phyloP scores from a whole-genome alignment of 2,797 vertebrate species.

The Hafferia zeledoni region DNA sequence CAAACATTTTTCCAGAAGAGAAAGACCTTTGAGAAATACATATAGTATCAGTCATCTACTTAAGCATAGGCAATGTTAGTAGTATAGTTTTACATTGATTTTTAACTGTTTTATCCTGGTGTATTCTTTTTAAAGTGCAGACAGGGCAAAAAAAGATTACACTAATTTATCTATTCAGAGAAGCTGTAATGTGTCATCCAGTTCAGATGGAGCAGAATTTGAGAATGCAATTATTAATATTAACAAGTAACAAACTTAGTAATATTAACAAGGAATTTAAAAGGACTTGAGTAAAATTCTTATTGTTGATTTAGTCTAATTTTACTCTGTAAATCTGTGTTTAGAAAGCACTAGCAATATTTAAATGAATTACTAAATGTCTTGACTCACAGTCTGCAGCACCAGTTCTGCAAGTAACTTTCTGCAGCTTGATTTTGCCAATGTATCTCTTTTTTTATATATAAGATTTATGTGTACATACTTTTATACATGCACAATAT shows the following conservation, averaged over 20 bases:
- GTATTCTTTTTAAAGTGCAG: not conserved
- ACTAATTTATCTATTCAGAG: not conserved
- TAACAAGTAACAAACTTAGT: not conserved
- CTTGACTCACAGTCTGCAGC: not conserved
- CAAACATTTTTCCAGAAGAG: not conserved
- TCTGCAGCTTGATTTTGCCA: not conserved
- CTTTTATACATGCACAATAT: not conserved
- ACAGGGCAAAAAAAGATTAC: not conserved
- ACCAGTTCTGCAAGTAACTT: not conserved
- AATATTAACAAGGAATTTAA: not conserved
- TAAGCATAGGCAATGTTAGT: not conserved
- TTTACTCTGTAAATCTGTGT: not conserved
- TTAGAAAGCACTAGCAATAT: not conserved
- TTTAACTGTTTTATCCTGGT: not conserved
- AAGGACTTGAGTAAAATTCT: not conserved
- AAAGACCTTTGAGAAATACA: not conserved
- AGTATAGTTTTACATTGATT: not conserved
- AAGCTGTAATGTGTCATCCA: not conserved
- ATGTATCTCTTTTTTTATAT: not conserved
- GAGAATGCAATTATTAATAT: not conserved
- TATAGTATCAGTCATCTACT: not conserved
- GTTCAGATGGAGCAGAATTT: not conserved
- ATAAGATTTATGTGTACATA: not conserved
- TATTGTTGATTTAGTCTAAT: not conserved
- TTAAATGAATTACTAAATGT: not conserved